Base-by-base conservation (phyloP, 2,888 invertebrate species). In the Halocaridina rubra region DNA sequence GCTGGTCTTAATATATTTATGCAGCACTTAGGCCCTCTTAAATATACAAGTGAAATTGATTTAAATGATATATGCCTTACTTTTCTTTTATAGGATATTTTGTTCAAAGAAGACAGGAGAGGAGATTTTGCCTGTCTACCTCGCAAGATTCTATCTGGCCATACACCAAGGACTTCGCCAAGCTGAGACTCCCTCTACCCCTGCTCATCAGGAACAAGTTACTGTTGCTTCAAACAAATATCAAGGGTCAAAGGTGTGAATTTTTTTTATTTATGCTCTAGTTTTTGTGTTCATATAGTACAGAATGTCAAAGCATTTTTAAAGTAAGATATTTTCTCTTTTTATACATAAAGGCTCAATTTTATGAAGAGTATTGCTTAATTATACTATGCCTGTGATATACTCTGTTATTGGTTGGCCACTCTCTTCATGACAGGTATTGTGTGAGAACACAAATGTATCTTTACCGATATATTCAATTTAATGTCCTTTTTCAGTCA, bases 91-190 rank as follows among this genome's bases (percentile, higher is more conserved):
- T 78, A 88, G 98, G 89, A 97, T 99, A 90, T 95, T 99, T 91
- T 98, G 97, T 91, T 95, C 98, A 0, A 98, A 98, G 92, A 97
- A 97, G 91, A 97, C 97, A 0, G 96, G 96, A 59, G 98, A 98
- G 92, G 95, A 96, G 90, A 97, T 99, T 89, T 92, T 97, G 79
- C 96, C 98, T 0, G 96, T 92, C 1, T 99, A 99, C 92, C 93
- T 98, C 89, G 97, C 98, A 10, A 93, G 98, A 74, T 97, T 98
- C 92, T 98, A 98, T 91, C 94, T 97, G 89, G 96, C 97, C 3
- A 92, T 99, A 88, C 95, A 95, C 89, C 96, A 97, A 91, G 98
- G 98, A 0, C 93, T 98, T 27, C 93, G 94, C 1, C 76, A 84
- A 32, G 67, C 33, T 57, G 84, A 80, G 22, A 29, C 30, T 10